A percentile compares a stretch with the other conserved stretches of the same genome.
Conservation (phyloP, 1,140 invertebrate genomes). For the Drosophila arawakana region DNA sequence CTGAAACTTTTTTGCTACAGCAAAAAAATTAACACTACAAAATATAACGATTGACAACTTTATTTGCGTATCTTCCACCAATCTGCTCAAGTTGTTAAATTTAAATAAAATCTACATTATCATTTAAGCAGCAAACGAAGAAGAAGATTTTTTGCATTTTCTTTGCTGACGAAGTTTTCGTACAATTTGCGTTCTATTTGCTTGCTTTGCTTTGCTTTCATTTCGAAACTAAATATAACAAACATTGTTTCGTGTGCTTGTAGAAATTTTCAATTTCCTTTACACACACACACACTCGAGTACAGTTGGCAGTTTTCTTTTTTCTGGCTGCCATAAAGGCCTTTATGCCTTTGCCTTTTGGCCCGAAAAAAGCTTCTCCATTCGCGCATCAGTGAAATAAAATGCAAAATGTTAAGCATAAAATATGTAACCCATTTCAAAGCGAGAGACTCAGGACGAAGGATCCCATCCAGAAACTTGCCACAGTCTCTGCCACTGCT, state of each 20-base stretch:
- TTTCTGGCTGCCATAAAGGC: conserved; percentile 22
- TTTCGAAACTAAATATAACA: conserved; percentile 34
- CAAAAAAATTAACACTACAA: conserved; percentile 8
- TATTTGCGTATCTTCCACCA: background rate
- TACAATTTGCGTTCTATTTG: conserved; percentile 31
- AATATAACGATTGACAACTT: conserved; percentile 5
- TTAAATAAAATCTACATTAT: conserved; percentile 4
- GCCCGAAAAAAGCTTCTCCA: conserved; percentile 1
- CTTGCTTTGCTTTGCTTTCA: conserved; percentile 26
- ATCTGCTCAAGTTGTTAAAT: background rate
- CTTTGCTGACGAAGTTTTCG: background rate
- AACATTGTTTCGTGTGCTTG: conserved; percentile 17
- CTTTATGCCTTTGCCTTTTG: conserved; percentile 23
- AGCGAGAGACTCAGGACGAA: conserved; percentile 30
- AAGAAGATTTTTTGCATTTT: background rate
- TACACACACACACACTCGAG: conserved; percentile 40
- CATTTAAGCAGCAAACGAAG: background rate
- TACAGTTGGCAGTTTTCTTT: conserved; percentile 62
- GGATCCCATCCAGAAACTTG: conserved; percentile 4
- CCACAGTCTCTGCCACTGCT: background rate
- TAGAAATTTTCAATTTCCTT: conserved; percentile 69
- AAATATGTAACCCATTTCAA: conserved; percentile 84
- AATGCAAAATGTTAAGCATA: conserved; percentile 84
- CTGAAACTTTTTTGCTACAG: conserved; percentile 2
- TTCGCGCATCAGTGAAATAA: conserved; percentile 63